phyloP scores from a whole-genome alignment of 2,888 invertebrate species.

The Belgica antarctica region DNA sequence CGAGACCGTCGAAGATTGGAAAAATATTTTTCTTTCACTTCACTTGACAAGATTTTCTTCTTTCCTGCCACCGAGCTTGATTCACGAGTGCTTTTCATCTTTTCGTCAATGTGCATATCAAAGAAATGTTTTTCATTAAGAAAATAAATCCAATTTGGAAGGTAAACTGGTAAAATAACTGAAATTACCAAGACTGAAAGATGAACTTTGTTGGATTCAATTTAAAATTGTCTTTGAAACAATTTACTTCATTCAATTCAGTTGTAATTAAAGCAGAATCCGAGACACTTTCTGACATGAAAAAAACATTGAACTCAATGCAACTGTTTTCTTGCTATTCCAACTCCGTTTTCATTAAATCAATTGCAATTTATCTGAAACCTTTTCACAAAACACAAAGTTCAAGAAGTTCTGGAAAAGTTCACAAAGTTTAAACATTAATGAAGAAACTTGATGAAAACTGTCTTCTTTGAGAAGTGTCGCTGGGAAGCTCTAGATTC shows the following conservation, averaged over 20 bases:
- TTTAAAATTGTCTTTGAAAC: background rate
- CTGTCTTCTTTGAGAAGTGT: background rate
- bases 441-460: background rate
- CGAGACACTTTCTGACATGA: no score
- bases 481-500: background rate
- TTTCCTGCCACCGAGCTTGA: conserved; percentile 6
- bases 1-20: background rate
- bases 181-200: background rate
- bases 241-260: background rate
- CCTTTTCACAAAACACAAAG: no score
- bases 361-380: background rate
- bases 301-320: no score
- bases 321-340: background rate
- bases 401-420: no score
- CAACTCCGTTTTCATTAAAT: background rate
- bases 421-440: no score
- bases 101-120: background rate
- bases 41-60: background rate
- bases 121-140: no score
- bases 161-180: conserved; percentile 22
- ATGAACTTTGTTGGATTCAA: background rate
- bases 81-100: background rate
- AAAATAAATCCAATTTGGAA: conserved; percentile 22
- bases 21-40: no score
- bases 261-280: no score